phyloP scores from a whole-genome alignment of 2,113 vertebrate species.

The Alectura lathami region DNA sequence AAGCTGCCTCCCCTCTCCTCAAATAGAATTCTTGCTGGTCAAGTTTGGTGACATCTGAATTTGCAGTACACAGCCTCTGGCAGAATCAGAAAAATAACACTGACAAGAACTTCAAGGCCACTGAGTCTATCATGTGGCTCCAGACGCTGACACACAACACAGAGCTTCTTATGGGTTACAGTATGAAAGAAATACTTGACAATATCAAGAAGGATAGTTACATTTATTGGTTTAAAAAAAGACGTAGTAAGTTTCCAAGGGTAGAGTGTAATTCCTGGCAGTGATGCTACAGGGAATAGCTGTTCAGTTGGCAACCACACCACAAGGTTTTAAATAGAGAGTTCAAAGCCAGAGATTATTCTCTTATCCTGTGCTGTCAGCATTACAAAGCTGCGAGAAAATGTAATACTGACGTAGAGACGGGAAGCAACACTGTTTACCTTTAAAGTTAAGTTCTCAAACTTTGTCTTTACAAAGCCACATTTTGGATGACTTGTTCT shows the following conservation, averaged over 20 bases:
- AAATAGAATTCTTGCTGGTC: background rate
- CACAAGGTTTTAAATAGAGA: constrained; percentile 47
- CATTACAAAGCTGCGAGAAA: background rate
- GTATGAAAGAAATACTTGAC: background rate
- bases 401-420: background rate
- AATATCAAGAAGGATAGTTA: background rate
- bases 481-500: background rate
- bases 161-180: background rate
- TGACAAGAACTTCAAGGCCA: background rate
- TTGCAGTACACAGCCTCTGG: background rate
- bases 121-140: background rate
- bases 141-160: background rate
- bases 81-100: background rate
- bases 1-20: background rate
- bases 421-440: background rate
- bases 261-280: background rate
- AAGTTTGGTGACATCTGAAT: background rate
- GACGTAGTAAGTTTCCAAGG: background rate
- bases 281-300: background rate
- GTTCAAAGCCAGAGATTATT: constrained; percentile 55
- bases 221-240: background rate
- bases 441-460: background rate
- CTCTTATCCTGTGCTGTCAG: background rate
- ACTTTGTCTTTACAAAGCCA: background rate
- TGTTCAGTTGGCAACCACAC: background rate